Evolutionary conservation across 2,113 vertebrate species (phyloP), one percentile per base, ranked within the genome.

Genomic region (Neotragus pygmaeus): DNA sequence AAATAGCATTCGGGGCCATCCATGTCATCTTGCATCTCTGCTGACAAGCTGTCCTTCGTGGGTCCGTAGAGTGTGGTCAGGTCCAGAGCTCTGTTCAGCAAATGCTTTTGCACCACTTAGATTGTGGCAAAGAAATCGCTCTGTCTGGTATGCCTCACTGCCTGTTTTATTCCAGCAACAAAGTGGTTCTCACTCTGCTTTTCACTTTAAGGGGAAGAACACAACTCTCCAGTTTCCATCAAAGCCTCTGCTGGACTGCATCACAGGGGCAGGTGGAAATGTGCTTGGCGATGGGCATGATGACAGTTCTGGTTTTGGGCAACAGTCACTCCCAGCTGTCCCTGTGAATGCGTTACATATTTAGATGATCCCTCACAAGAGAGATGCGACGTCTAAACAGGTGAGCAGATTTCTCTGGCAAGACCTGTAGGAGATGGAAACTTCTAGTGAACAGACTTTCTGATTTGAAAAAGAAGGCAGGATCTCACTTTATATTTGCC

Each of bases 291-390:
- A 43, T 28, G 91, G 58, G 47, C 83, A 51, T 95, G 91, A 88
- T 89, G 96, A 86, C 96, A 66, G 88, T 62, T 70, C 23, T 64
- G 88, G 83, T n/a, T 90, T 77, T 45, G 27, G 17, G 36, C 81
- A 43, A 21, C 55, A 27, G 43, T 47, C 85, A 2, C 49, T 66
- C 66, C 91, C 95, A 88, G 88, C 91, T 90, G 91, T 92, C 77
- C 81, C 17, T 12, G 43, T 62, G 75, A 6, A 4, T 17, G 21
- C 6, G 1, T 33, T 60, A 14, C 33, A 47, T 87, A 89, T 90
- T 88, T 94, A 96, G 94, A 64, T 97, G 66, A 51, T 82, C 75
- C 97, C 80, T 39, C 33, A 4, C 43, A 82, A 39, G 45, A 43
- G 91, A 80, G 84, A 43, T 33, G 66, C 0, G 0, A 14, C 57